Evolutionary conservation across 2,113 vertebrate genomes (phyloP).

Genomic region (Rhadina sibilatrix): DNA sequence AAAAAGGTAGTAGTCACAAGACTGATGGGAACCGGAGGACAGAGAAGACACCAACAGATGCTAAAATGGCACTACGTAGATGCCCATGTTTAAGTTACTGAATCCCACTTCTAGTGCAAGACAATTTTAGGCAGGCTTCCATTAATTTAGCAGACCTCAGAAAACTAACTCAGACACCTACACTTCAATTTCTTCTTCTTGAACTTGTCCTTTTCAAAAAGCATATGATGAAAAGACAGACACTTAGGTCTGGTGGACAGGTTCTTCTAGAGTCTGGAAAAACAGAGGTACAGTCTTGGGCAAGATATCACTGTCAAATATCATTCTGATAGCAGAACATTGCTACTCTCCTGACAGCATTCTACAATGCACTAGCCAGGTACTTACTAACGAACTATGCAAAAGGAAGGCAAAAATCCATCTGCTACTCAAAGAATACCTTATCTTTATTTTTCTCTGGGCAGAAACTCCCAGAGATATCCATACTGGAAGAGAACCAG

Average conservation of each 20-base stretch:
- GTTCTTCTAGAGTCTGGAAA: neutral
- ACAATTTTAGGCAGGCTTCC: neutral
- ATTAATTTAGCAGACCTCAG: neutral
- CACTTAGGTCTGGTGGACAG: neutral
- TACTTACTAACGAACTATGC: neutral
- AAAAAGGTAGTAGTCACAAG: conserved; percentile 27
- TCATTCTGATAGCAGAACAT: neutral
- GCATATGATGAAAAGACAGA: neutral
- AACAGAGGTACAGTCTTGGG: neutral
- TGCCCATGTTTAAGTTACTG: conserved; percentile 10
- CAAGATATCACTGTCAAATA: neutral
- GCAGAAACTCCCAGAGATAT: neutral
- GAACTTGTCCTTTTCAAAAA: neutral
- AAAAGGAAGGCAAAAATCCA: neutral
- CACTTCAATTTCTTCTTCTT: neutral
- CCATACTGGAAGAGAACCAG: neutral
- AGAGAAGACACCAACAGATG: conserved; percentile 9
- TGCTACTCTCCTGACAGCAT: neutral
- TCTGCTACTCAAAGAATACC: neutral
- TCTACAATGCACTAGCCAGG: neutral
- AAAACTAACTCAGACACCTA: neutral
- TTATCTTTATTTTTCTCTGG: neutral
- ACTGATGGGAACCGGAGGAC: conserved; percentile 5
- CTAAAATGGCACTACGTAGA: neutral
- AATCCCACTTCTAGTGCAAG: neutral